Evolutionary conservation across 2,888 invertebrate genomes (phyloP).

Genomic region (Lydus trimaculatus): DNA sequence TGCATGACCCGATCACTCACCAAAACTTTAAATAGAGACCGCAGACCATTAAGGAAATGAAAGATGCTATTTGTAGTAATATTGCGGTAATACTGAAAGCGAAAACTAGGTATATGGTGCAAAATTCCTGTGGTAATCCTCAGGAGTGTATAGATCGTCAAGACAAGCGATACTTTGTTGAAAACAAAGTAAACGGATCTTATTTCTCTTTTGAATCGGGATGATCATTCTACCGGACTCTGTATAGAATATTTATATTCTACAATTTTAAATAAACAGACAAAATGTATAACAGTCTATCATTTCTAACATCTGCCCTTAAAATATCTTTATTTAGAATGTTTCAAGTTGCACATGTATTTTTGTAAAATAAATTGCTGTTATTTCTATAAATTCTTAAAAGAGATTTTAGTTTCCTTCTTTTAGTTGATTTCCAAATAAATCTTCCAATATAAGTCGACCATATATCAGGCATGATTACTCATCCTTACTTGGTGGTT

Average conservation of each 20-base stretch:
- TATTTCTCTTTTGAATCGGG: too few relatives aligned
- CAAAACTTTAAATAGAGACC: too few relatives aligned
- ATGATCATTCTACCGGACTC: too few relatives aligned
- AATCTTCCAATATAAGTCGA: background rate
- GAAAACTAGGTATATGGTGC: too few relatives aligned
- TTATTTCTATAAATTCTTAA: slow-evolving; percentile 1
- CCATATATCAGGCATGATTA: background rate
- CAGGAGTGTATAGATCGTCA: too few relatives aligned
- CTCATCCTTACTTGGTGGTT: background rate
- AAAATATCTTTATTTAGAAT: background rate
- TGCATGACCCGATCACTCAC: too few relatives aligned
- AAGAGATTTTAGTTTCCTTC: background rate
- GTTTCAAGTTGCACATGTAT: background rate
- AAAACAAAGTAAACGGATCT: too few relatives aligned
- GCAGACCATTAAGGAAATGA: too few relatives aligned
- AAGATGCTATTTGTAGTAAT: too few relatives aligned
- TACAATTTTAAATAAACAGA: background rate
- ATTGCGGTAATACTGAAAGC: too few relatives aligned
- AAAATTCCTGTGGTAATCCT: too few relatives aligned
- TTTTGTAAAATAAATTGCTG: background rate
- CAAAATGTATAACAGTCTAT: background rate
- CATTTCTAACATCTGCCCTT: background rate
- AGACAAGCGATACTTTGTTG: too few relatives aligned
- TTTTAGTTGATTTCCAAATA: background rate
- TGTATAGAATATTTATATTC: background rate